Base-by-base conservation (phyloP, 2,113 vertebrate species). In the Parus major region DNA sequence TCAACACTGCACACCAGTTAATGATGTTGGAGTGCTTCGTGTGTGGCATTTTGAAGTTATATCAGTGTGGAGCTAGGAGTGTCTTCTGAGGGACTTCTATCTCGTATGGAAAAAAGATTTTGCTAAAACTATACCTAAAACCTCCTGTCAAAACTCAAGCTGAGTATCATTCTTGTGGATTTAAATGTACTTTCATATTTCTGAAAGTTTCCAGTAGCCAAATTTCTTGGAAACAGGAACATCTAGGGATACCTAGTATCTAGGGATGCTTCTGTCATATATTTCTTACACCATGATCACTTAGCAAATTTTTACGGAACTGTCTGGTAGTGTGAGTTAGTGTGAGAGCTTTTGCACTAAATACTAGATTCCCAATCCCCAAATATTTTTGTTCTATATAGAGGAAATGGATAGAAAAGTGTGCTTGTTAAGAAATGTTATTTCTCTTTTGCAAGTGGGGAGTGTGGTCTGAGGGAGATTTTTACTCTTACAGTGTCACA, bases 1-100 rank as follows among this genome's bases (percentile, higher is more conserved):
- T 94, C 73, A 93, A 95, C 92, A 92, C 31, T 93, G 78, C 81
- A 70, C 61, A 92, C 81, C 73, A 94, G 55, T 71, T 92, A 88
- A 92, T 78, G 86, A 93, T 68, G 63, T n/a, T 92, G 71, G 55
- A 96, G 86, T 92, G 77, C 52, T 95, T 87, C 2, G 1, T 84
- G 68, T 81, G 80, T 90, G 69, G 81, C 70, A 82, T 96, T 96
- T 92, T 82, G 81, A 92, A 94, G 77, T 93, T 82, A 41, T 33
- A 50, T 41, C 50, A 56, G 11, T 10, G 2, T 39, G 22, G 29
- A 92, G 60, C 78, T 46, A 57, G 11, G 18, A 86, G 21, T 23
- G 50, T 53, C 73, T 89, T 96, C 63, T 28, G 7, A 72, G 80
- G n/a, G 36, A 31, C 2, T 87, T 94, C 65, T 53, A 29, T 71